Conservation (phyloP, 2,113 vertebrate genomes). For the Pholis gunnellus region DNA sequence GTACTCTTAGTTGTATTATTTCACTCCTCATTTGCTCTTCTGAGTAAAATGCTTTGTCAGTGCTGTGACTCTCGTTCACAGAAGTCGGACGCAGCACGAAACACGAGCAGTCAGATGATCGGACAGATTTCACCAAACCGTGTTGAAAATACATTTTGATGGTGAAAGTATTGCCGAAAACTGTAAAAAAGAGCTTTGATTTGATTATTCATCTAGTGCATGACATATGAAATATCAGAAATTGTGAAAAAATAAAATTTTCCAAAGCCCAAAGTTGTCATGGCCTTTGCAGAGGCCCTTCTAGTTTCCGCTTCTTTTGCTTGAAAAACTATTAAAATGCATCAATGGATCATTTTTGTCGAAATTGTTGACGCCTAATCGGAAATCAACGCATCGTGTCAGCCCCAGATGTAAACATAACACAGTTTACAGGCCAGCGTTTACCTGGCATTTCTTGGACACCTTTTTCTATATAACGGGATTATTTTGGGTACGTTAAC, state of each 20-base stretch:
- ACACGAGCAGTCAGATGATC: not conserved
- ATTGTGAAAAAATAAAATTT: not conserved
- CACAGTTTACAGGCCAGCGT: not conserved
- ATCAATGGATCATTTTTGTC: no score
- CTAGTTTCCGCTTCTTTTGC: not conserved
- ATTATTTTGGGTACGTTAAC: not conserved
- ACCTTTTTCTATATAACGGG: not conserved
- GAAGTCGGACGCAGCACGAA: not conserved
- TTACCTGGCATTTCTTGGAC: not conserved
- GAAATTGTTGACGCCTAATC: no score
- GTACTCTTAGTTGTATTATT: conserved; percentile 40
- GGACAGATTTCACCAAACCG: not conserved
- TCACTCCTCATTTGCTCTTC: conserved; percentile 24
- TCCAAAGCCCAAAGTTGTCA: not conserved
- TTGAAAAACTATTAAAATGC: not conserved
- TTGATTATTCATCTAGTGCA: not conserved
- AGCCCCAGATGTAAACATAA: no score
- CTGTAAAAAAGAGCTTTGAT: not conserved
- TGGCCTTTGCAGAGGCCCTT: no score
- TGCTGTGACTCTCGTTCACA: not conserved
- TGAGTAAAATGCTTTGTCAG: conserved; percentile 16
- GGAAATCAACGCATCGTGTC: not conserved
- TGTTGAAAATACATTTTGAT: not conserved
- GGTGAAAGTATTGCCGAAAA: not conserved
- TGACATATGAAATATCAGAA: not conserved